phyloP scores from a whole-genome alignment of 1,140 invertebrate genomes.

The Frieseomelitta varia region DNA sequence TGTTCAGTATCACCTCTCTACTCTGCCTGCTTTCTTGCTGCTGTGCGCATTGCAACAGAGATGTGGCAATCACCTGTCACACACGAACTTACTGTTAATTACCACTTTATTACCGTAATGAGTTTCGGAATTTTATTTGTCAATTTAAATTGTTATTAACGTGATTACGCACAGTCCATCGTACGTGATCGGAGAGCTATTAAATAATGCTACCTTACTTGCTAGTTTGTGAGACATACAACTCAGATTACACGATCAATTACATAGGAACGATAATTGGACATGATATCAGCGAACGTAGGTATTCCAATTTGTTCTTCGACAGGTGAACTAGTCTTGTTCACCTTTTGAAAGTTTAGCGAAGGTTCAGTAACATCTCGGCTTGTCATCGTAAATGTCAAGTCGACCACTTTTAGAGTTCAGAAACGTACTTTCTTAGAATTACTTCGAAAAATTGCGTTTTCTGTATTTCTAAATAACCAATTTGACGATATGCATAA shows the following conservation, averaged over 20 bases:
- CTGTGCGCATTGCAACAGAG: slow-evolving; percentile 58
- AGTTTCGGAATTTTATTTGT: too few species aligned
- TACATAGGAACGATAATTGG: background rate
- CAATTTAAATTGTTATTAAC: background rate
- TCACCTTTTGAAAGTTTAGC: slow-evolving; percentile 58
- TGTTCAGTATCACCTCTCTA: slow-evolving; percentile 66
- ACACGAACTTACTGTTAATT: slow-evolving; percentile 28
- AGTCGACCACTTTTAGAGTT: background rate
- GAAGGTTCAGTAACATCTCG: slow-evolving; percentile 20
- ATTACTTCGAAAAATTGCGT: background rate
- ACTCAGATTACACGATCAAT: too few species aligned
- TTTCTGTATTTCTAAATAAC: background rate
- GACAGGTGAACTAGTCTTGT: slow-evolving; percentile 29
- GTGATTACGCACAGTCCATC: too few species aligned
- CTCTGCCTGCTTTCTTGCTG: slow-evolving; percentile 56
- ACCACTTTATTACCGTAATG: background rate
- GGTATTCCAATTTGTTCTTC: background rate
- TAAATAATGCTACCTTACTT: background rate
- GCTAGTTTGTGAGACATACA: background rate
- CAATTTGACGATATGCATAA: background rate
- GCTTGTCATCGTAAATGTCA: slow-evolving; percentile 55
- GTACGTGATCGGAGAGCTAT: background rate
- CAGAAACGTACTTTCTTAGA: background rate
- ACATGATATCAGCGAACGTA: background rate
- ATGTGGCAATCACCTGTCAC: slow-evolving; percentile 68